Evolutionary conservation across 2,888 invertebrate genomes (phyloP), one percentile per base, ranked within the genome.

Genomic region (Microctonus brassicae): DNA sequence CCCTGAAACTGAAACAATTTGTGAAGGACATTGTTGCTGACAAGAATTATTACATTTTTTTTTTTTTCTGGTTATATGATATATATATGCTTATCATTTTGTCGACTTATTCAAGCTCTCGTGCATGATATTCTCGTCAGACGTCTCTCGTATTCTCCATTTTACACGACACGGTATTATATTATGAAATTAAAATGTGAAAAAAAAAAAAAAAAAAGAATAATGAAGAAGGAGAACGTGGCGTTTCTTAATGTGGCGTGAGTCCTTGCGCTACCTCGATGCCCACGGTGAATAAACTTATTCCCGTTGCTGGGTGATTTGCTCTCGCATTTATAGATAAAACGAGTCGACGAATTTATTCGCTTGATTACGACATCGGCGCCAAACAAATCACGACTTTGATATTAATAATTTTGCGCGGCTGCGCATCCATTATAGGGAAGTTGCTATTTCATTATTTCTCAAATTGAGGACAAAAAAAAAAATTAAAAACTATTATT

Each of bases 1-100:
- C 65, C 71, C 72, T 80, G 82, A 82, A 82, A 81, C 73, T 65
- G 69, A 79, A 78, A 74, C 78, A 73, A 63, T 52, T 65, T 65
- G 29, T 63, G 78, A 80, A 82, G 81, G 81, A 78, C 80, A 42
- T n/a, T 60, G n/a, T 33, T 60, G 33, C 9, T 33, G 57, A 57
- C 29, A 24, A 20, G 57, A 26, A 36, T 36, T 36, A 47, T 47
- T n/a, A n/a, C n/a, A n/a, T n/a, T n/a, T n/a, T n/a, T n/a, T n/a
- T 13, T 39, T 5, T 39, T n/a, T 39, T n/a, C 5, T 13, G 13
- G 10, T 36, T 39, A n/a, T n/a, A n/a, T n/a, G n/a, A n/a, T 29
- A 29, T 7, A 29, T 7, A 17, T 47, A 6, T n/a, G 7, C 17
- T 47, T 47, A 5, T 47, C 9, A 17, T 60, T 60, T 10, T 7